These are phyloP conservation scores for Cephus cinctus DNA, from an alignment of 1,140 invertebrate genomes.

Conservation along the genomic window DNA sequence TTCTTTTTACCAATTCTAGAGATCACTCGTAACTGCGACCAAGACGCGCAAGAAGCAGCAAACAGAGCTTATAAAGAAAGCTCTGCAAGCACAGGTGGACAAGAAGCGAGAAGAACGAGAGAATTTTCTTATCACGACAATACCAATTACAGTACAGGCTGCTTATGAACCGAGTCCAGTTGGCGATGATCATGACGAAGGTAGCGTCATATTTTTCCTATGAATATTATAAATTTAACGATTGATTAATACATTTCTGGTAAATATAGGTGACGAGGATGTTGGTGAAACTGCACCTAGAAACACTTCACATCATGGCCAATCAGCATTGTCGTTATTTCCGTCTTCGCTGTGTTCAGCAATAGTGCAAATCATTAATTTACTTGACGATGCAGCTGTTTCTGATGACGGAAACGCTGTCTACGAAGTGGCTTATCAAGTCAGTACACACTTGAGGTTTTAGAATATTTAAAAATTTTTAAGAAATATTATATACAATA, in stretches of 20 bases:
- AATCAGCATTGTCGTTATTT: slow-evolving; percentile 91
- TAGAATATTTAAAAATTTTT: slow-evolving; percentile 7
- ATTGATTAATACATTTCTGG: slow-evolving; percentile 18
- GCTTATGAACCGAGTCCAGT: slow-evolving; percentile 89
- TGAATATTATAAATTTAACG: not conserved
- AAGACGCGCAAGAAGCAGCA: slow-evolving; percentile 98
- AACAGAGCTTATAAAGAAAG: slow-evolving; percentile 94
- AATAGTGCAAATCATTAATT: slow-evolving; percentile 90
- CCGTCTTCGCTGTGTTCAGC: slow-evolving; percentile 95
- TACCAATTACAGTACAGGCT: slow-evolving; percentile 92
- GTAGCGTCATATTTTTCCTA: no score
- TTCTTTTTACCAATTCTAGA: slow-evolving; percentile 59
- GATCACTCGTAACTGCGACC: slow-evolving; percentile 95
- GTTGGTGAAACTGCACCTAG: slow-evolving; percentile 66
- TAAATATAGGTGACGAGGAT: slow-evolving; percentile 63
- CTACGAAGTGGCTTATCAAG: slow-evolving; percentile 87
- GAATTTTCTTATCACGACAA: slow-evolving; percentile 95
- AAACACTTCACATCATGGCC: slow-evolving; percentile 75
- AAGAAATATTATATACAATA: not conserved
- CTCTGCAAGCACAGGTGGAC: slow-evolving; percentile 92
- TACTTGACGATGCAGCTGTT: slow-evolving; percentile 95
- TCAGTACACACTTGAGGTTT: slow-evolving; percentile 34
- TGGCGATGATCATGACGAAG: slow-evolving; percentile 85
- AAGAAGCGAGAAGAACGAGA: slow-evolving; percentile 92
- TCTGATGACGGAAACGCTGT: slow-evolving; percentile 89